Evolutionary conservation across 2,888 invertebrate genomes (phyloP).

Genomic region (Erannis defoliaria): DNA sequence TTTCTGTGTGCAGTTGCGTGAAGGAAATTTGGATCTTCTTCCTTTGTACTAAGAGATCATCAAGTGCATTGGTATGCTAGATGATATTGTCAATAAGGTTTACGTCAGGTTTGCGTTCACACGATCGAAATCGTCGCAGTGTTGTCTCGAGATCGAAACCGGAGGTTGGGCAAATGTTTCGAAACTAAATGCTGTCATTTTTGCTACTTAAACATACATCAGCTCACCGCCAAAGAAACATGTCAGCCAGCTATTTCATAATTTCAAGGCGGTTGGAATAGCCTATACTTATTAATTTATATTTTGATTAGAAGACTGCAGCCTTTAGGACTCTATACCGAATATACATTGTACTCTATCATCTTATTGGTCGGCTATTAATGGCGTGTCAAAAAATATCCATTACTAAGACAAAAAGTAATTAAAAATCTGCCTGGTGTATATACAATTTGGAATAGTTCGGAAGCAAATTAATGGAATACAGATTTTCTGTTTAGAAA

Average conservation of each 20-base stretch:
- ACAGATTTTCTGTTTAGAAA: no score
- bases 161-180: slow-evolving; percentile 73
- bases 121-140: slow-evolving; percentile 62
- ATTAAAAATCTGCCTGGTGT: not conserved
- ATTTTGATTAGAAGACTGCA: no score
- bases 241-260: slow-evolving; percentile 2
- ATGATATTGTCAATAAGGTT: slow-evolving; percentile 54
- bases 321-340: no score
- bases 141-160: slow-evolving; percentile 65
- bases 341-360: no score
- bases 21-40: slow-evolving; percentile 43
- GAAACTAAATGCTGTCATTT: slow-evolving; percentile 52
- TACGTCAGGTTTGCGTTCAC: slow-evolving; percentile 70
- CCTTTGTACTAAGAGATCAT: slow-evolving; percentile 36
- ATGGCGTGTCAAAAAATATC: no score
- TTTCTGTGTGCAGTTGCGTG: slow-evolving; percentile 17
- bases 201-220: slow-evolving; percentile 29
- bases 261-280: not conserved
- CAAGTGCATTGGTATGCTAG: slow-evolving; percentile 27
- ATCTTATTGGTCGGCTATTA: no score
- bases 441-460: not conserved
- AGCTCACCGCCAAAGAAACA: slow-evolving; percentile 13
- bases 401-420: no score
- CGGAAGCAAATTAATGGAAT: no score
- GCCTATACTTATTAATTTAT: no score